Percentiles rank a stretch among this genome's conserved stretches.
phyloP scores from a whole-genome alignment of 2,113 vertebrate genomes.

The Mirza zaza region DNA sequence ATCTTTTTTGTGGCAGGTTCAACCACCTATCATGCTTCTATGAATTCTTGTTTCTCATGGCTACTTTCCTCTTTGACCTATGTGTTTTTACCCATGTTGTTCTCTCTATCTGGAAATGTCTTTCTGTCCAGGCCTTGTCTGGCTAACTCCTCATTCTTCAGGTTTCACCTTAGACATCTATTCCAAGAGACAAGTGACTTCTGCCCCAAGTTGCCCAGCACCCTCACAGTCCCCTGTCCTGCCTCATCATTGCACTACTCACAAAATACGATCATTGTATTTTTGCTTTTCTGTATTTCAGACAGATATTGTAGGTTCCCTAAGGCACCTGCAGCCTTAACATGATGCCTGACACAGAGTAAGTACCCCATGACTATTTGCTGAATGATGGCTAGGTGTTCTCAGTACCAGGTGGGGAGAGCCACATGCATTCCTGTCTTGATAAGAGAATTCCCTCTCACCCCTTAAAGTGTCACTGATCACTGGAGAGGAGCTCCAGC shows the following conservation, averaged over 20 bases:
- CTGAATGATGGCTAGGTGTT: background rate
- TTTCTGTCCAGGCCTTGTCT: background rate
- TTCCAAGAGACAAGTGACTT: background rate
- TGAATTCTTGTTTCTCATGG: background rate
- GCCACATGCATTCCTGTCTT: background rate
- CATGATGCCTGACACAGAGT: background rate
- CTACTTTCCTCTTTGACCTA: background rate
- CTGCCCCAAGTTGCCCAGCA: background rate
- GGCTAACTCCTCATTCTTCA: background rate
- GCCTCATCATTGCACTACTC: background rate
- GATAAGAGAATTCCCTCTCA: background rate
- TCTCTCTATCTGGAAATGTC: slow-evolving; percentile 31
- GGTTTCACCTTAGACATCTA: background rate
- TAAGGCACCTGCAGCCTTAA: background rate
- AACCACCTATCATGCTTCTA: background rate
- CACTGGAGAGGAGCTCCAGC: background rate
- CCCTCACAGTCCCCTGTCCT: background rate
- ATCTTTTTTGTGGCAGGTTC: background rate
- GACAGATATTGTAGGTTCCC: background rate
- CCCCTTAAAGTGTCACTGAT: background rate
- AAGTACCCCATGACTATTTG: background rate
- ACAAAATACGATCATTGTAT: background rate
- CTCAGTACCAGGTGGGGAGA: background rate
- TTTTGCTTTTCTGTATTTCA: slow-evolving; percentile 22
- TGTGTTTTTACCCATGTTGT: background rate